Base-by-base conservation (phyloP, 2,888 invertebrate genomes). In the Antheraea assamensis region DNA sequence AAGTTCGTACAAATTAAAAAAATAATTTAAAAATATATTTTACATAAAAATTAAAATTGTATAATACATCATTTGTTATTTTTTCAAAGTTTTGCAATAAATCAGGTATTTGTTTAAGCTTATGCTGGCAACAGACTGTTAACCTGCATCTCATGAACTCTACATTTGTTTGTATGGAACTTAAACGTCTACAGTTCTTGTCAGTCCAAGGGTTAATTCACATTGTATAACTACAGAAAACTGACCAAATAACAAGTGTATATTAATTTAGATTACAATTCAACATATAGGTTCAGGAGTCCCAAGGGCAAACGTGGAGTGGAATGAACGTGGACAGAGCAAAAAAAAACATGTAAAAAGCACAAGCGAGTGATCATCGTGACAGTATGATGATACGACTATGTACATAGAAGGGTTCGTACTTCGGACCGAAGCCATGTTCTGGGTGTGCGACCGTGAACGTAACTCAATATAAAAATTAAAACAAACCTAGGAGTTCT, bases 401-500 rank as follows among this genome's bases (percentile, higher is more conserved):
- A 82, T 83, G 81, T 83, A 83, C 81, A 81, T 55, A 72, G 52
- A 72, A 58, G 47, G 52, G 71, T 66, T 52, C 52, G n/a, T 58
- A 49, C 61, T 70, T 77, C 81, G 82, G 79, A 80, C 81, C 82
- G 81, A 80, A 79, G 79, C 80, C 78, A 79, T 74, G 78, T 80
- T 79, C 78, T 78, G 82, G 83, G 82, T 88, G 93, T 93, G 94
- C 93, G 85, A 89, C 88, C 87, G 86, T 88, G 85, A 74, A 74
- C 70, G 86, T 88, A 92, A 92, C 92, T 91, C 92, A 93, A 91
- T 92, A 92, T 87, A 92, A 93, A 74, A 88, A 72, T 61, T n/a
- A 72, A 92, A 92, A 96, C 96, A 96, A 96, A 96, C 96, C 96
- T 96, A 96, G 96, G 96, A 88, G 95, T 95, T 93, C 95, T 96